These are phyloP conservation scores for Protosalanx chinensis DNA, from an alignment of 2,797 vertebrate genomes.

Conservation along the genomic window DNA sequence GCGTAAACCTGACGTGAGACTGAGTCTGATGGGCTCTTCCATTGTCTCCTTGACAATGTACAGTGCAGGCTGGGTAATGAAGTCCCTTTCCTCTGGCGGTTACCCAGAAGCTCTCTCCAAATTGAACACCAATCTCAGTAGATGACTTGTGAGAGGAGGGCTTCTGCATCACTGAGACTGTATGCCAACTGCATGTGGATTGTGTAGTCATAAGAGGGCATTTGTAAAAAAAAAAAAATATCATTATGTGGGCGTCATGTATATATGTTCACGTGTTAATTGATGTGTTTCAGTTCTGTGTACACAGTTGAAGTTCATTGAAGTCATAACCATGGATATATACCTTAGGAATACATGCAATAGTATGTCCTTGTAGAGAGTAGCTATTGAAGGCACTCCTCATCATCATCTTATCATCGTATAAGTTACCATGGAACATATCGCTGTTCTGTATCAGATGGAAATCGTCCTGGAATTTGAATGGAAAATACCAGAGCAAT, in stretches of 20 bases:
- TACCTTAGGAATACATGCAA: too few relatives aligned
- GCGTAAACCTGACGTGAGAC: not conserved
- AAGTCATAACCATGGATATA: not conserved
- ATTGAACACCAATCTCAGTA: not conserved
- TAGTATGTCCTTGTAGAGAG: too few relatives aligned
- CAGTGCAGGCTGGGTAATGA: not conserved
- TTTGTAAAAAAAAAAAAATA: too few relatives aligned
- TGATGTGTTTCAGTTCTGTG: too few relatives aligned
- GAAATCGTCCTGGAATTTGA: slow-evolving; percentile 1
- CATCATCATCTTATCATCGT: too few relatives aligned
- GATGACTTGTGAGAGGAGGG: too few relatives aligned
- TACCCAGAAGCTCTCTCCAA: not conserved
- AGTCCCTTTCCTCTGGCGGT: not conserved
- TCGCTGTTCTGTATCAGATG: not conserved
- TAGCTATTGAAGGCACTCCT: too few relatives aligned
- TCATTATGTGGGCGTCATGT: too few relatives aligned
- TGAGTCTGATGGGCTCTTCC: not conserved
- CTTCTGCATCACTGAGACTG: too few relatives aligned
- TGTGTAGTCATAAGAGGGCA: too few relatives aligned
- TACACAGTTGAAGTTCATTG: not conserved
- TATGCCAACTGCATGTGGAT: too few relatives aligned
- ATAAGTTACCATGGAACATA: not conserved
- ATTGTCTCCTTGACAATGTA: not conserved
- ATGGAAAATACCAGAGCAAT: slow-evolving; percentile 16
- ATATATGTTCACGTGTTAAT: too few relatives aligned